These are phyloP conservation scores for Apostichopus japonicus DNA, from an alignment of 35 echinoderm and acorn worm species.

Conservation along the genomic window DNA sequence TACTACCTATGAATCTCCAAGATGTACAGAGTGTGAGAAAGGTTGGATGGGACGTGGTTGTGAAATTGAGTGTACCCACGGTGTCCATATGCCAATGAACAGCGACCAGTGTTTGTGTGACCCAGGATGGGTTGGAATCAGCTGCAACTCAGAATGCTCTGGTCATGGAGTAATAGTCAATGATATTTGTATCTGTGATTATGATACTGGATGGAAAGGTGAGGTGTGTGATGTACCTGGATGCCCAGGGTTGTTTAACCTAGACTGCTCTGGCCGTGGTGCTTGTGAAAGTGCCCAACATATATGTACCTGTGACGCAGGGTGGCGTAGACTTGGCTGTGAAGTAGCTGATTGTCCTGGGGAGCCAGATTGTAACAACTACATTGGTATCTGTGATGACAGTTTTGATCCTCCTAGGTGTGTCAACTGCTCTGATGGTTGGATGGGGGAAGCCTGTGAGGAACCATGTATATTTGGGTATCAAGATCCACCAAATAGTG, in stretches of 20 bases:
- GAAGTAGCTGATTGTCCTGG: slow-evolving; percentile 81
- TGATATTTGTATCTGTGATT: slow-evolving; percentile 74
- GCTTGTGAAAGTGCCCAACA: slow-evolving; percentile 26
- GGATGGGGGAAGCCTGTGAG: slow-evolving; percentile 93
- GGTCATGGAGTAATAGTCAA: slow-evolving; percentile 60
- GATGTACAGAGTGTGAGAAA: slow-evolving; percentile 69
- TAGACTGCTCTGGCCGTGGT: slow-evolving; percentile 84
- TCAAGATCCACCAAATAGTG: slow-evolving; percentile 82
- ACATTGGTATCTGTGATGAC: slow-evolving; percentile 63
- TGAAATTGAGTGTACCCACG: slow-evolving; percentile 78
- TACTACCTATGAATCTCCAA: slow-evolving; percentile 70
- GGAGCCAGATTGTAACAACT: slow-evolving; percentile 82
- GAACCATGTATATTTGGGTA: slow-evolving; percentile 73
- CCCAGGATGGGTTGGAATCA: slow-evolving; percentile 70
- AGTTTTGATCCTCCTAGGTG: slow-evolving; percentile 59
- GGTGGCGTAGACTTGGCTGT: slow-evolving; percentile 78
- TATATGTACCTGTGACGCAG: slow-evolving; percentile 69
- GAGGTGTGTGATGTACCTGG: slow-evolving; percentile 71
- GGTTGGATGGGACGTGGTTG: slow-evolving; percentile 88
- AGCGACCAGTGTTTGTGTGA: slow-evolving; percentile 85
- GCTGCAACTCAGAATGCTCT: slow-evolving; percentile 71
- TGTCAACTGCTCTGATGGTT: slow-evolving; percentile 62
- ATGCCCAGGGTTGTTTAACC: slow-evolving; percentile 70
- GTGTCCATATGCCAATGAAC: slow-evolving; percentile 77
- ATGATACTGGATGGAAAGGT: slow-evolving; percentile 63